Evolutionary conservation across 2,888 invertebrate species (phyloP).

Genomic region (Eurytoma adleriae): DNA sequence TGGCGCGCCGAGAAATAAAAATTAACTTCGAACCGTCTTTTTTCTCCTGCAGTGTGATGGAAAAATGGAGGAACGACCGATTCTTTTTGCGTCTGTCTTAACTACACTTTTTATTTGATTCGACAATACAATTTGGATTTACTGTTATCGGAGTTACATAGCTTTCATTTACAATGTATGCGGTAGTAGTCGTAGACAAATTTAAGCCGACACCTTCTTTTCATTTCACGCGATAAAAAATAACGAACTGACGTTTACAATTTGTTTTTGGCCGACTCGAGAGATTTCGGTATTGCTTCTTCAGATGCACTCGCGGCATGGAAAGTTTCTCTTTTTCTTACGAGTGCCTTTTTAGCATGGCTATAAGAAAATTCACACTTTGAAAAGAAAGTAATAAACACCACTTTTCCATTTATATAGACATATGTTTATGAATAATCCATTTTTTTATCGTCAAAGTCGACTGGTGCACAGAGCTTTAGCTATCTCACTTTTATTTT

Average conservation of each 20-base stretch:
- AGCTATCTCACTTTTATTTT: background rate
- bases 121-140: constrained; percentile 48
- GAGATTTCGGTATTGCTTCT: constrained; percentile 41
- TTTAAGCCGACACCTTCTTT: constrained; percentile 35
- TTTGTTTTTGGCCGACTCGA: background rate
- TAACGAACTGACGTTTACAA: constrained; percentile 7
- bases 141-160: constrained; percentile 48
- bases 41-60: background rate
- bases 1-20: background rate
- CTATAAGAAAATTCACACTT: constrained; percentile 36
- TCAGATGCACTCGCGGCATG: background rate
- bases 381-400: constrained; percentile 12
- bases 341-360: background rate
- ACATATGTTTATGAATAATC: constrained; percentile 20
- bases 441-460: constrained; percentile 4
- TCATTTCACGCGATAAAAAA: constrained; percentile 23
- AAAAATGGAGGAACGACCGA: too few species aligned
- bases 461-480: constrained; percentile 6
- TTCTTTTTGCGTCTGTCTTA: constrained; percentile 9
- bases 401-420: constrained; percentile 8
- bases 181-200: constrained; percentile 46
- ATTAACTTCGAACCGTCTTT: background rate
- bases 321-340: background rate
- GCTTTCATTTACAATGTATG: constrained; percentile 48
- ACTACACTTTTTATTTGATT: constrained; percentile 49